Evolutionary conservation across 2,113 vertebrate species (phyloP).

Genomic region (Misgurnus anguillicaudatus): DNA sequence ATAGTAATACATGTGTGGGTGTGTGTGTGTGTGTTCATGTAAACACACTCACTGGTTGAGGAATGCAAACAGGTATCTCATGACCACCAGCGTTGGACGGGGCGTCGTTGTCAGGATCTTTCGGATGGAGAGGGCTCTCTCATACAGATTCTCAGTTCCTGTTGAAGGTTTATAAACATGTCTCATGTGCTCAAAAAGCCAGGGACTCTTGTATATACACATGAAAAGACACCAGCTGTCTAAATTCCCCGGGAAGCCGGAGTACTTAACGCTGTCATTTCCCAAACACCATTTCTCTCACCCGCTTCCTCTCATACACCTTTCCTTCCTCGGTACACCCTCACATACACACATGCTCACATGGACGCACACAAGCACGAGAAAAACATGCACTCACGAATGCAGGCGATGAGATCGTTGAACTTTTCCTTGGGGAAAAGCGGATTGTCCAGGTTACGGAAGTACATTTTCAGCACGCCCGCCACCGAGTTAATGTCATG

Average conservation of each 20-base stretch:
- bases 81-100: constrained; percentile 90
- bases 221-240: constrained; percentile 40
- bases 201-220: constrained; percentile 8
- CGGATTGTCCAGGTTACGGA: constrained; percentile 95
- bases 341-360: not conserved
- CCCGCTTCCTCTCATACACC: constrained; percentile 12
- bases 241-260: constrained; percentile 26
- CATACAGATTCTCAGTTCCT: constrained; percentile 97
- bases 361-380: not conserved
- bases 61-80: constrained; percentile 98
- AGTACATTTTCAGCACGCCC: constrained; percentile 96
- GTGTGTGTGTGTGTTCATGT: constrained; percentile 3
- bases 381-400: constrained; percentile 83
- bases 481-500: constrained; percentile 98
- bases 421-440: constrained; percentile 98
- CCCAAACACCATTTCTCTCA: constrained; percentile 37
- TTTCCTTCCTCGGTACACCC: constrained; percentile 24
- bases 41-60: constrained; percentile 92
- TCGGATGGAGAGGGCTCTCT: constrained; percentile 92
- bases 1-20: not conserved
- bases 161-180: constrained; percentile 31
- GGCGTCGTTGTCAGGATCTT: constrained; percentile 92
- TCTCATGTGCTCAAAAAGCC: constrained; percentile 25
- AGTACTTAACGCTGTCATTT: constrained; percentile 42
- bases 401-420: constrained; percentile 95